Conservation (phyloP, 37 sponge, comb jelly and placozoan genomes). For the Agelas oroides region DNA sequence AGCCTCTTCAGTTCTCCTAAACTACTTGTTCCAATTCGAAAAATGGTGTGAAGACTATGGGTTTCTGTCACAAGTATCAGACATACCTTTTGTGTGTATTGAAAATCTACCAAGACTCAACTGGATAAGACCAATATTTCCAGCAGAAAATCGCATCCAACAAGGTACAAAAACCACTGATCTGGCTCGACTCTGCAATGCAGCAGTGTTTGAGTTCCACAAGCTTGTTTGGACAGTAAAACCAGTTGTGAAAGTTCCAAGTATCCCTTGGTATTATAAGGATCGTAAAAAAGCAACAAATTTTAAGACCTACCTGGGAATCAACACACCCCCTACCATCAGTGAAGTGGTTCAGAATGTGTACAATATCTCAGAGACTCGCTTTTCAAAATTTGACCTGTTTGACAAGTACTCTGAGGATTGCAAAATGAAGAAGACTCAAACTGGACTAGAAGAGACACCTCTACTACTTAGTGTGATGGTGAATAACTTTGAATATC, state of each 20-base stretch:
- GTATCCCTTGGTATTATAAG: background rate
- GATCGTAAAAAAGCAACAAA: too few relatives aligned
- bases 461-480: background rate
- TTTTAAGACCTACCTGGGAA: too few relatives aligned
- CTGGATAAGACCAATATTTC: conserved; percentile 1
- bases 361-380: conserved; percentile 25
- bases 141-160: background rate
- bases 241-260: conserved; percentile 19
- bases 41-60: background rate
- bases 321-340: background rate
- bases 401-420: conserved; percentile 4
- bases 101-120: background rate
- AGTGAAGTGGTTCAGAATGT: conserved; percentile 30
- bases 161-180: background rate
- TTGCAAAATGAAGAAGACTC: background rate
- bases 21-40: background rate
- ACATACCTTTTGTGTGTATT: conserved; percentile 25
- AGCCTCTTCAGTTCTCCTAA: conserved; percentile 11
- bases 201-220: background rate
- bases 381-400: conserved; percentile 1
- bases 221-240: conserved; percentile 26
- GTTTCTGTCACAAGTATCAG: background rate
- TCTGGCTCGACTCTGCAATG: background rate
- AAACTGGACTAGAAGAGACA: background rate
- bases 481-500: background rate